Base-by-base conservation (phyloP, 2,888 invertebrate genomes). In the Drosophila sordidula region DNA sequence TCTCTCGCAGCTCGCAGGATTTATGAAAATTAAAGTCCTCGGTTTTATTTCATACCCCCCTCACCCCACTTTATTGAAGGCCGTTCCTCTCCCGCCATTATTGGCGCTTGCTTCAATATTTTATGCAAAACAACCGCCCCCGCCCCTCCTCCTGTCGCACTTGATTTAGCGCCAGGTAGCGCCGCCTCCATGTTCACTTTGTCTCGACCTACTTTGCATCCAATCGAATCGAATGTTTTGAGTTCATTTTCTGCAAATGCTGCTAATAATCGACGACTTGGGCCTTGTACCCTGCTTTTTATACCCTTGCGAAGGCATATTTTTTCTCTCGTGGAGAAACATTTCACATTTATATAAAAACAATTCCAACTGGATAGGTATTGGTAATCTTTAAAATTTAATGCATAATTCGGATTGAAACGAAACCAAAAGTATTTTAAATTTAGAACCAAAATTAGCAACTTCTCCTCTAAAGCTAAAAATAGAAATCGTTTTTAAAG, bases 21-120 rank as follows among this genome's bases (percentile, higher is more conserved):
- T 88, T 88, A 88, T 89, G 87, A 87, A 88, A 88, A 89, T 89
- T 86, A 75, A 88, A 86, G 76, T 85, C 84, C 84, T 82, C 78
- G 80, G 84, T 78, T 88, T 84, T 77, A 84, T 78, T 87, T 77
- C 51, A 67, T 8, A 2, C 36, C 14, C 44, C 34, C 16, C 6
- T 16, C 9, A 1, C 29, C 4, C 22, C 1, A n/a, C 45, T 4
- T 16, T 2, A 11, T 41, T 14, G 12, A 11, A 3, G 49, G 18
- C 34, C 8, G 9, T 18, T 2, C 26, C 26, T 26, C 26, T 26
- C 26, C 32, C 32, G 11, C 34, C 56, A 52, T 64, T 70, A 63
- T 64, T 70, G 69, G 54, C 70, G 68, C 36, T 67, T 71, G 75
- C 64, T 71, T 70, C 81, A 74, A 81, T 83, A 84, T 81, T 80